A percentile compares a stretch with the other conserved stretches of the same genome.
These are phyloP conservation scores for Melikaiella ostensackeni DNA, from an alignment of 2,888 invertebrate genomes.

Conservation along the genomic window DNA sequence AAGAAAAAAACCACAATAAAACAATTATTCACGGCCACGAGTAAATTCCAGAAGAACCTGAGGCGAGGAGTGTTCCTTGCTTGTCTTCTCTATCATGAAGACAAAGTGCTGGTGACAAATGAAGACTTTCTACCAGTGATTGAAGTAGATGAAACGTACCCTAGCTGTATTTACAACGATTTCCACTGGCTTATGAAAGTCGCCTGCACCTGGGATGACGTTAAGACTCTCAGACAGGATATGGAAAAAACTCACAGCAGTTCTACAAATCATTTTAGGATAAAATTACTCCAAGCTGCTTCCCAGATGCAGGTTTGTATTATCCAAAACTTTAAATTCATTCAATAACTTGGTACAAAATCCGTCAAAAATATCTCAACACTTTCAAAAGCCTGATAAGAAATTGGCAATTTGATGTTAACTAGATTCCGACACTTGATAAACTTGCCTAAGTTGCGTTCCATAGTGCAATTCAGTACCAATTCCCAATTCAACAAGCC, in stretches of 20 bases:
- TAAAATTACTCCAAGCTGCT: constrained; percentile 94
- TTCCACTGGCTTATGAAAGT: constrained; percentile 99
- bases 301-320: constrained; percentile 88
- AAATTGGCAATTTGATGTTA: not conserved
- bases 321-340: constrained; percentile 8
- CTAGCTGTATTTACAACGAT: constrained; percentile 93
- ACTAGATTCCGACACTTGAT: not conserved
- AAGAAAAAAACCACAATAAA: constrained; percentile 94
- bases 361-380: no score
- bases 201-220: constrained; percentile 98
- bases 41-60: constrained; percentile 97
- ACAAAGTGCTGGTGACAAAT: constrained; percentile 96
- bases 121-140: constrained; percentile 98
- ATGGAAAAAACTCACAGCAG: constrained; percentile 96
- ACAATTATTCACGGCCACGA: constrained; percentile 96
- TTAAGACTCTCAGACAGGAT: constrained; percentile 92
- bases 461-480: not conserved
- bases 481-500: constrained; percentile 30
- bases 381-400: no score
- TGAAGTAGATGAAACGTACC: constrained; percentile 97
- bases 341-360: not conserved
- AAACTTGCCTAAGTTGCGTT: not conserved
- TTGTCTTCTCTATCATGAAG: constrained; percentile 95
- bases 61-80: constrained; percentile 95
- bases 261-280: constrained; percentile 91